phyloP scores from a whole-genome alignment of 2,113 vertebrate genomes.

The Otolemur garnettii region DNA sequence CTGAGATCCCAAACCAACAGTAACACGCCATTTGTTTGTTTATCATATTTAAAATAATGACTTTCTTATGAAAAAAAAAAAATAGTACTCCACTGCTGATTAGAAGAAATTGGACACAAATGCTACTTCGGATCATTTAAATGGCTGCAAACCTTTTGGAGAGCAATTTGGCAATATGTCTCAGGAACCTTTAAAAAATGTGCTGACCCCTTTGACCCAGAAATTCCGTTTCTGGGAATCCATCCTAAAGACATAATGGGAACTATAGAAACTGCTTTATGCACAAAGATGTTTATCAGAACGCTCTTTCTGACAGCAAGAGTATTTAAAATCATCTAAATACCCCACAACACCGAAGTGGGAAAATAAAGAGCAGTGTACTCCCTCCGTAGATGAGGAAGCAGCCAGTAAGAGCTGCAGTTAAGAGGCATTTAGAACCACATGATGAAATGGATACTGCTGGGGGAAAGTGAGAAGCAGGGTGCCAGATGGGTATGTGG shows the following conservation, averaged over 20 bases:
- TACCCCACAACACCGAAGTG: not conserved
- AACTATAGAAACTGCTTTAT: constrained; percentile 72
- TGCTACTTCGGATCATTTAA: constrained; percentile 55
- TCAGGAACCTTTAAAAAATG: constrained; percentile 77
- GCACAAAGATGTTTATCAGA: constrained; percentile 81
- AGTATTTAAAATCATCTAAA: constrained; percentile 65
- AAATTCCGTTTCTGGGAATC: constrained; percentile 82
- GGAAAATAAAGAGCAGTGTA: not conserved
- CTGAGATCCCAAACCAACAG: constrained; percentile 44
- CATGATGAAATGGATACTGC: not conserved
- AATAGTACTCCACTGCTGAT: constrained; percentile 6
- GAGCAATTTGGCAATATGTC: constrained; percentile 69
- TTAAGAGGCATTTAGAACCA: not conserved
- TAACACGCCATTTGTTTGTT: constrained; percentile 62
- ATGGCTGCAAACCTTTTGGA: constrained; percentile 69
- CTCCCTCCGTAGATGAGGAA: not conserved
- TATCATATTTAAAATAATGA: constrained; percentile 61
- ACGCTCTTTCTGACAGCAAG: constrained; percentile 54
- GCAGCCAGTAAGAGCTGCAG: not conserved
- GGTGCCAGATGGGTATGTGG: not conserved
- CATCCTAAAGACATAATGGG: constrained; percentile 76
- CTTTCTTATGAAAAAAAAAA: constrained; percentile 42
- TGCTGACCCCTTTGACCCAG: constrained; percentile 72
- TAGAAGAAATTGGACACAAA: constrained; percentile 36
- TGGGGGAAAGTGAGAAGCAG: not conserved